Evolutionary conservation across 2,797 vertebrate genomes (phyloP).

Genomic region (Euphonia xanthogaster): DNA sequence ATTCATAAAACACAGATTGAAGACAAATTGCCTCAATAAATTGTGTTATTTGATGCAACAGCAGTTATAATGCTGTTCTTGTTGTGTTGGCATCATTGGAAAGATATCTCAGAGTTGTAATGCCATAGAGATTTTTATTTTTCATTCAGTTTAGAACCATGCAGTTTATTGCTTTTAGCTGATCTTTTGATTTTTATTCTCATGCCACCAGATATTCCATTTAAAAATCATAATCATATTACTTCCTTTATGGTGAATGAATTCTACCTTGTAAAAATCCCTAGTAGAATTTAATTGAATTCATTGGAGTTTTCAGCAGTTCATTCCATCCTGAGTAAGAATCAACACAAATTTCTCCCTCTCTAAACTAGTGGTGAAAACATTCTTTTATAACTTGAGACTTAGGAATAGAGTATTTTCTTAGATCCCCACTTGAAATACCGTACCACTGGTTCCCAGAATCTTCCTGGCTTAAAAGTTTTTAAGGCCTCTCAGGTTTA

Average conservation of each 20-base stretch:
- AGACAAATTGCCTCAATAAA: conserved; percentile 40
- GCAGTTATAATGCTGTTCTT: neutral
- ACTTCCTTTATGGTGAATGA: neutral
- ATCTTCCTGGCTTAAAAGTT: neutral
- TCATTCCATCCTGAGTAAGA: neutral
- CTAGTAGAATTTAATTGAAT: neutral
- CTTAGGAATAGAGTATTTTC: neutral
- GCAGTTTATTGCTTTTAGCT: neutral
- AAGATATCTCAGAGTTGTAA: conserved; percentile 13
- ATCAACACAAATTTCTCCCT: neutral
- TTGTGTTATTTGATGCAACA: conserved; percentile 44
- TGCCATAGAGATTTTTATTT: neutral
- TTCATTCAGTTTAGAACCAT: neutral
- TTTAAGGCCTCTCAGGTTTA: neutral
- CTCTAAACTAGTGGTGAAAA: neutral
- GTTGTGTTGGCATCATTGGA: neutral
- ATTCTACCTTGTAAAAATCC: neutral
- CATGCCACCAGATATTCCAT: neutral
- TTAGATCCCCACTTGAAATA: neutral
- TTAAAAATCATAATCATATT: conserved; percentile 5
- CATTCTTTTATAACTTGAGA: neutral
- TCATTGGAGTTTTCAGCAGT: neutral
- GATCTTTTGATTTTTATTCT: neutral
- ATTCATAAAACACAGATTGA: conserved; percentile 24
- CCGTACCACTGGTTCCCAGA: neutral